phyloP scores from a whole-genome alignment of 2,888 invertebrate species.

The Eupithecia tripunctaria region DNA sequence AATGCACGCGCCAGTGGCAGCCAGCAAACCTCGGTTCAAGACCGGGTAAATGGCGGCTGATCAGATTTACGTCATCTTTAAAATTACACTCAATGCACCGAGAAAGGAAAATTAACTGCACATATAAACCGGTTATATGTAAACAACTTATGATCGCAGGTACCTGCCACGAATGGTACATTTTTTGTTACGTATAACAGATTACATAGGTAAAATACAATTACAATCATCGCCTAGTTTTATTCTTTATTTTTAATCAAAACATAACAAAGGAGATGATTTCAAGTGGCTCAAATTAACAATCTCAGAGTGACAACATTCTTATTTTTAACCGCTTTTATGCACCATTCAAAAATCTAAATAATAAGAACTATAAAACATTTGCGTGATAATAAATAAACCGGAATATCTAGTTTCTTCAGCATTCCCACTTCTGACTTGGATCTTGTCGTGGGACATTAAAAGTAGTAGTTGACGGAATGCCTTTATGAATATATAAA shows the following conservation, averaged over 20 bases:
- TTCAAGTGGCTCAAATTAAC: background rate
- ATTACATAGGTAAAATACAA: background rate
- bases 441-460: conserved; percentile 30
- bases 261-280: background rate
- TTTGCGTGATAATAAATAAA: conserved; percentile 25
- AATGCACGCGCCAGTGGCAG: conserved; percentile 66
- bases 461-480: conserved; percentile 29
- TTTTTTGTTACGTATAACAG: background rate
- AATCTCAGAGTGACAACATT: background rate
- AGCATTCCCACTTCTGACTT: conserved; percentile 26
- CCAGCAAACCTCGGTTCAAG: conserved; percentile 66
- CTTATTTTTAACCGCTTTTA: background rate
- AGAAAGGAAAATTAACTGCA: conserved; percentile 42
- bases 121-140: background rate
- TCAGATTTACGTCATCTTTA: conserved; percentile 70
- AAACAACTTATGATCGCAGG: background rate
- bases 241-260: background rate
- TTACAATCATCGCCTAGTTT: background rate
- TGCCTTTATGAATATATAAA: background rate
- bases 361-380: conserved; percentile 8
- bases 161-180: background rate
- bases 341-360: background rate
- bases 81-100: conserved; percentile 66
- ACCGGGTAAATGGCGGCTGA: conserved; percentile 58
- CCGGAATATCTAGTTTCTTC: conserved; percentile 29